Evolutionary conservation across 2,797 vertebrate genomes (phyloP), one percentile per base, ranked within the genome.

Genomic region (Kryptolebias ocellatus): DNA sequence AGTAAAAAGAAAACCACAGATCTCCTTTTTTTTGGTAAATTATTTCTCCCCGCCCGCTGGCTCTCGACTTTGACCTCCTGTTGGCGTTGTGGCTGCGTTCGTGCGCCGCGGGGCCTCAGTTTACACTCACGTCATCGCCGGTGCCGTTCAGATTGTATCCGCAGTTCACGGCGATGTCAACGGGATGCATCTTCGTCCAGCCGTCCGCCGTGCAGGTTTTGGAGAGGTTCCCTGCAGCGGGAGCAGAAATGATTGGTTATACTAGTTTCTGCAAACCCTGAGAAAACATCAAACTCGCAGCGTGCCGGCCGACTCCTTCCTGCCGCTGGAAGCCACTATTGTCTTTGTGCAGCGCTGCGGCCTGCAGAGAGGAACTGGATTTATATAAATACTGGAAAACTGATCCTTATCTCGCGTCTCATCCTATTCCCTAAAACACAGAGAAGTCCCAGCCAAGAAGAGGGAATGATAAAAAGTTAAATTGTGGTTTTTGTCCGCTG

Each of bases 201-300:
- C 97, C 96, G 0, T 95, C 84, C 0, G 78, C 87, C 0, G 96
- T 97, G 74, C 97, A 99, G 67, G 88, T 95, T 81, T 96, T 96
- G 67, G 94, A 96, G 81, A 99, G 94, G 1, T 97, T 98, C 54
- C 95, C 97, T 99, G 78, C 8, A 57, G 61, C 70, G 17, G 4
- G 37, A 42, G 70, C 63, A 34, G 45, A 75, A 24, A 74, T 27
- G 4, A 34, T 24, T 24, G 20, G 20, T 24, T 53, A 57, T 42
- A 39, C 27, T 8, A 52, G 37, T 39, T 39, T 39, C 37, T 39
- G 37, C 37, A 10, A 69, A 66, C 18, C 70, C 31, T 29, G 28
- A 44, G 20, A 62, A 17, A 53, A 61, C 45, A 28, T 42, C n/a
- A 37, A 64, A 49, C 27, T 50, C 45, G 42, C 17, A 16, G 14